Conservation (phyloP, 2,888 invertebrate species). For the Boloria euphrosyne region DNA sequence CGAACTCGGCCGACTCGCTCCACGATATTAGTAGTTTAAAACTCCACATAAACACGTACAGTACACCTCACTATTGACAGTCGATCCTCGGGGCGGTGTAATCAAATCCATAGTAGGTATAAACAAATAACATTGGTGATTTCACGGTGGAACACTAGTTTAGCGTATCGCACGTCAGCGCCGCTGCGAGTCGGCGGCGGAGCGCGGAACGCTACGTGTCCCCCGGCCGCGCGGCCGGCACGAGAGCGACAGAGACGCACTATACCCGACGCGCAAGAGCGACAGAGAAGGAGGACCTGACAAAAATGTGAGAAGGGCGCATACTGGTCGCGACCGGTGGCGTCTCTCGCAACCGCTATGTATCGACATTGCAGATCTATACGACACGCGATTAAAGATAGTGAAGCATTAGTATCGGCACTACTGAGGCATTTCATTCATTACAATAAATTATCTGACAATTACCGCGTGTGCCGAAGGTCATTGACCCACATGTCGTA, state of each 20-base stretch:
- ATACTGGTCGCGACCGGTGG: slow-evolving; percentile 56
- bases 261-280: slow-evolving; percentile 15
- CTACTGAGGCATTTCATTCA: slow-evolving; percentile 52
- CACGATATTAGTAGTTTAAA: slow-evolving; percentile 60
- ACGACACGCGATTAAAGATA: slow-evolving; percentile 46
- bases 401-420: slow-evolving; percentile 50
- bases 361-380: slow-evolving; percentile 57
- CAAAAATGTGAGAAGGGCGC: slow-evolving; percentile 73
- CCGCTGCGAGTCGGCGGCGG: slow-evolving; percentile 63
- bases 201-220: slow-evolving; percentile 65
- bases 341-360: slow-evolving; percentile 41
- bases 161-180: slow-evolving; percentile 76
- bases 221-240: slow-evolving; percentile 48
- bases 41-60: slow-evolving; percentile 64
- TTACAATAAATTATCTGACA: slow-evolving; percentile 67
- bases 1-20: slow-evolving; percentile 70
- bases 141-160: slow-evolving; percentile 70
- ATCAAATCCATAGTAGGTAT: slow-evolving; percentile 70
- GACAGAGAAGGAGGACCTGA: slow-evolving; percentile 58
- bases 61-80: slow-evolving; percentile 62
- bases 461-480: slow-evolving; percentile 61
- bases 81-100: slow-evolving; percentile 60
- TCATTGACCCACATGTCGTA: slow-evolving; percentile 53
- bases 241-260: slow-evolving; percentile 58
- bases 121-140: slow-evolving; percentile 77